Conservation (phyloP, 2,797 vertebrate species). For the Vultur gryphus region DNA sequence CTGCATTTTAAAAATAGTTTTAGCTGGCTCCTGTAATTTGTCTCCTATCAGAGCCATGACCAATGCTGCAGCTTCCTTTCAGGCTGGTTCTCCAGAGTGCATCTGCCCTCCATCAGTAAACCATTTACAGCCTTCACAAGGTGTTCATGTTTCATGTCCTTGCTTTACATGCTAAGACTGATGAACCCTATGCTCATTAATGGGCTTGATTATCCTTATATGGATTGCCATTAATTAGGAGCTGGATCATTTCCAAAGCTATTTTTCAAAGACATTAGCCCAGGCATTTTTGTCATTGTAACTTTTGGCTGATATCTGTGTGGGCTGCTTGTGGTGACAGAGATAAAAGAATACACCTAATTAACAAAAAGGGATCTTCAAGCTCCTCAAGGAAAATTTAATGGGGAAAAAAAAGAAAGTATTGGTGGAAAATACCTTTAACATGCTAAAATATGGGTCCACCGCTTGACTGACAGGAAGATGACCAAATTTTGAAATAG, state of each 20-base stretch:
- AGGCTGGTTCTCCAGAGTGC: background rate
- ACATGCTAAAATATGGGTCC: background rate
- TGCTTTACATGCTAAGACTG: background rate
- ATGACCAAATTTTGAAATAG: background rate
- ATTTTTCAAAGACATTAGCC: background rate
- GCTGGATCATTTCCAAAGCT: background rate
- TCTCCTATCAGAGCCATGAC: background rate
- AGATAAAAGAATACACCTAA: background rate
- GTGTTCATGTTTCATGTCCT: background rate
- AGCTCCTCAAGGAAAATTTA: background rate
- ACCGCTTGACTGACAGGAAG: background rate
- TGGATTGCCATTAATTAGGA: background rate
- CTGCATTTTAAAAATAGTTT: background rate
- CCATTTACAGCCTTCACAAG: accelerated
- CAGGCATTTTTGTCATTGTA: background rate
- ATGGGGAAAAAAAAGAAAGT: accelerated
- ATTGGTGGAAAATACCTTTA: background rate
- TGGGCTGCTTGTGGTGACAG: background rate
- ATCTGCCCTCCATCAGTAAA: background rate
- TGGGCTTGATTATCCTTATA: background rate
- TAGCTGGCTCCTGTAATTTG: accelerated
- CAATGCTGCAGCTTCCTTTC: background rate
- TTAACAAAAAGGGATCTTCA: background rate
- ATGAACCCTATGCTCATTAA: background rate
- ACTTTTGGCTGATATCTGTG: accelerated